Percentiles rank a stretch among this genome's conserved stretches.
phyloP scores from a whole-genome alignment of 2,113 vertebrate genomes.

The Ancistrus triradiatus region DNA sequence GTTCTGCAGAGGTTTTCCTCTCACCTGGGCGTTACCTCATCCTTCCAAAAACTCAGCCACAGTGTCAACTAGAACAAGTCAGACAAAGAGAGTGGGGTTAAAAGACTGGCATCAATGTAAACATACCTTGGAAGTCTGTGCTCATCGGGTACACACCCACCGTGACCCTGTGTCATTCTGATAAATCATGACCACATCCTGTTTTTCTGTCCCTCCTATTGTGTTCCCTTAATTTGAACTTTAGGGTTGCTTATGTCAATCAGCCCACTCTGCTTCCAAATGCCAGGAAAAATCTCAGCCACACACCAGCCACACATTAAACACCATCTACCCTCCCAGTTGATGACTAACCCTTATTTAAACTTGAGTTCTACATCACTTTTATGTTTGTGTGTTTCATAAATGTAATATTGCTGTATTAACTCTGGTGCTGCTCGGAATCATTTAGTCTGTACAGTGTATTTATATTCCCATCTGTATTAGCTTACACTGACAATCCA shows the following conservation, averaged over 20 bases:
- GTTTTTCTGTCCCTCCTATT: constrained; percentile 7
- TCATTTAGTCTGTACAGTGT: constrained; percentile 2
- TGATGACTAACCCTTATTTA: not conserved
- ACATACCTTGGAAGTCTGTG: not conserved
- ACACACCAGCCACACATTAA: not conserved
- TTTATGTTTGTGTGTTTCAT: too few species aligned
- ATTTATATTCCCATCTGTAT: too few species aligned
- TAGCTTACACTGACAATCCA: too few species aligned
- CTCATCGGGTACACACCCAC: too few species aligned
- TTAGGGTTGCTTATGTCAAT: not conserved
- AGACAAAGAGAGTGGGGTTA: not conserved
- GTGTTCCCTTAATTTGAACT: not conserved
- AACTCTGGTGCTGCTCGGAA: too few species aligned
- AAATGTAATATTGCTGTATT: too few species aligned
- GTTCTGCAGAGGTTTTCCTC: not conserved
- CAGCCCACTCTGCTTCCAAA: not conserved
- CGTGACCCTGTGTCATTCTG: not conserved
- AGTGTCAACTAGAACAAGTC: not conserved
- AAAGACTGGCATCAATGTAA: not conserved
- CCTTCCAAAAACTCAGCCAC: not conserved
- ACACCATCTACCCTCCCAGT: not conserved
- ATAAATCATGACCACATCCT: constrained; percentile 9
- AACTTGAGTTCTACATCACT: not conserved
- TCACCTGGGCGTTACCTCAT: constrained; percentile 17
- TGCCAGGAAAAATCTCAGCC: constrained; percentile 1